A percentile compares a stretch with the other conserved stretches of the same genome.
These are phyloP conservation scores for Orcinus orca DNA, from an alignment of 2,113 vertebrate genomes.

Conservation along the genomic window DNA sequence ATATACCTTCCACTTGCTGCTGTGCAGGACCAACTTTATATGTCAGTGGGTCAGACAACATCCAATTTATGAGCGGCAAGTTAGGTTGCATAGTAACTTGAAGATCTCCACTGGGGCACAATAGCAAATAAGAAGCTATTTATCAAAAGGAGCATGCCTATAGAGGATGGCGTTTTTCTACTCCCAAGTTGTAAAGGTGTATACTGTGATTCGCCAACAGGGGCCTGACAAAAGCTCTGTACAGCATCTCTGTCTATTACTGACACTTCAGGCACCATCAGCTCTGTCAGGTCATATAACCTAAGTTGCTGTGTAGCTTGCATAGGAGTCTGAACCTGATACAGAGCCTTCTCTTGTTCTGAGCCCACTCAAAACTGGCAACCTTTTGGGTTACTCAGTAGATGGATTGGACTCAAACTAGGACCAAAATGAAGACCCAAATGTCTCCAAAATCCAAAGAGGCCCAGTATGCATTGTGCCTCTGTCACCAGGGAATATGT, in stretches of 20 bases:
- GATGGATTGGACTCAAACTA: neutral
- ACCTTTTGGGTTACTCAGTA: neutral
- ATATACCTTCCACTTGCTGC: neutral
- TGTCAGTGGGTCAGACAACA: neutral
- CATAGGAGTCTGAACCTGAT: neutral
- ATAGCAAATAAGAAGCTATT: neutral
- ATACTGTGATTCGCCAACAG: neutral
- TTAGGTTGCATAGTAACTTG: neutral
- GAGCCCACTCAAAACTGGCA: neutral
- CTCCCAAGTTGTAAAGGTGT: neutral
- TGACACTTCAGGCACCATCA: neutral
- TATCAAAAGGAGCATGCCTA: neutral
- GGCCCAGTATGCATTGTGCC: neutral
- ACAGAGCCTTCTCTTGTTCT: neutral
- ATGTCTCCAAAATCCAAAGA: neutral
- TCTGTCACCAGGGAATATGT: neutral
- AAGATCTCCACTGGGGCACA: neutral
- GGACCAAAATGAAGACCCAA: neutral
- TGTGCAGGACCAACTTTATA: neutral
- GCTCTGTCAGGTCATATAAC: neutral
- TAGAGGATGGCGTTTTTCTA: neutral
- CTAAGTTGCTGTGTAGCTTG: neutral
- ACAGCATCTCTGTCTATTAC: neutral
- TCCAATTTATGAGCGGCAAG: neutral
- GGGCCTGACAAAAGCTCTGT: neutral